phyloP scores from a whole-genome alignment of 2,797 vertebrate genomes.

The Propithecus perrieri region DNA sequence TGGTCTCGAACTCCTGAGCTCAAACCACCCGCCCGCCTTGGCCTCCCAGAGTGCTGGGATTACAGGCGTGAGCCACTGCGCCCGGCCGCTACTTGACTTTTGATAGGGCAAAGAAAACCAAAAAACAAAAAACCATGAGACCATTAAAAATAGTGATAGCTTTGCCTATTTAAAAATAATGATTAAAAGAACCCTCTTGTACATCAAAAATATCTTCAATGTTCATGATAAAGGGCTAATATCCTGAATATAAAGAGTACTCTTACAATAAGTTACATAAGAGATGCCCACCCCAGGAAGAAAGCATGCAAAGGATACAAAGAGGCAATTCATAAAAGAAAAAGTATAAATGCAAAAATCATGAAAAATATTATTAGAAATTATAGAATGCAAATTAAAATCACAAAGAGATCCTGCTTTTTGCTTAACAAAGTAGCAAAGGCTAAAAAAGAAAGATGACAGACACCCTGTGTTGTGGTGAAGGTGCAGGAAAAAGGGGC shows the following conservation, averaged over 20 bases:
- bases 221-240: neutral
- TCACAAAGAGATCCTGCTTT: neutral
- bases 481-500: neutral
- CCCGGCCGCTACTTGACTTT: neutral
- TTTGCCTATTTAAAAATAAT: slow-evolving; percentile 16
- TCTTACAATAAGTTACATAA: slow-evolving; percentile 3
- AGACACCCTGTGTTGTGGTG: neutral
- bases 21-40: too few relatives aligned
- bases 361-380: slow-evolving; percentile 4
- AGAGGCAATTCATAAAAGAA: neutral
- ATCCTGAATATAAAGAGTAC: neutral
- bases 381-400: slow-evolving; percentile 42
- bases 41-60: too few relatives aligned
- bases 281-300: neutral
- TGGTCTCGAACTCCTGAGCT: too few relatives aligned
- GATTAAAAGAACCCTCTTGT: neutral
- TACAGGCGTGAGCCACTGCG: too few relatives aligned
- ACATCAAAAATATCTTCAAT: neutral
- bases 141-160: neutral
- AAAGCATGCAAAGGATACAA: neutral
- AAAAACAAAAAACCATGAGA: neutral
- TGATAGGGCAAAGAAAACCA: neutral
- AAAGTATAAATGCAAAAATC: neutral
- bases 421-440: slow-evolving; percentile 39
- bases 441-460: neutral